Evolutionary conservation across 2,113 vertebrate species (phyloP).

Genomic region (Chascanopsetta lugubris): DNA sequence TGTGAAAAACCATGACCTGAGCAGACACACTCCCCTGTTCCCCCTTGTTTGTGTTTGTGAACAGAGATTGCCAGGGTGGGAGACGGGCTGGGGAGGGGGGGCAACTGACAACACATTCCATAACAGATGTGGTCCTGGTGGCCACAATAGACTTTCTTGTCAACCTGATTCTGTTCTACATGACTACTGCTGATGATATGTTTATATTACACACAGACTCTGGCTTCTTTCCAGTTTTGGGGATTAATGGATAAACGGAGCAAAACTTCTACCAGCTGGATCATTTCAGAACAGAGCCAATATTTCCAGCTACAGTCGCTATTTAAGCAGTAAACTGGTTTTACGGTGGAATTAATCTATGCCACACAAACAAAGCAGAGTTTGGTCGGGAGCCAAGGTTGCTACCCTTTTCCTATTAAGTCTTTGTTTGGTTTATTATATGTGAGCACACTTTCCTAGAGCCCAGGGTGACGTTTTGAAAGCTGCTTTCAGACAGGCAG

Average conservation of each 20-base stretch:
- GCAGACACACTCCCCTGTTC: conserved; percentile 35
- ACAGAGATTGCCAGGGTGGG: not conserved
- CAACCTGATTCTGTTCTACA: conserved; percentile 47
- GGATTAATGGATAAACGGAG: not conserved
- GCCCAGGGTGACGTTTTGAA: too few species aligned
- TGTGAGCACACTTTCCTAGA: not conserved
- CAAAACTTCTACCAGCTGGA: conserved; percentile 1
- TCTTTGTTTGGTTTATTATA: not conserved
- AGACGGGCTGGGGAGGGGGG: not conserved
- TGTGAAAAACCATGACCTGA: conserved; percentile 29
- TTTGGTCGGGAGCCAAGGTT: not conserved
- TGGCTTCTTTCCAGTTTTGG: conserved; percentile 7
- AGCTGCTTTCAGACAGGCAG: too few species aligned
- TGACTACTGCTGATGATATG: conserved; percentile 40
- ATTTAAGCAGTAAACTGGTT: not conserved
- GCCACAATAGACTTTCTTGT: conserved; percentile 14
- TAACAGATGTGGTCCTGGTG: conserved; percentile 30
- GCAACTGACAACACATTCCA: conserved; percentile 44
- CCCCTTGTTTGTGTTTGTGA: conserved; percentile 45
- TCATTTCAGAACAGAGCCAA: not conserved
- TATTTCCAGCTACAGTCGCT: conserved; percentile 4
- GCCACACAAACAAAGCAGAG: not conserved
- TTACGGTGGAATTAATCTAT: not conserved
- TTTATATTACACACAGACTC: conserved; percentile 32
- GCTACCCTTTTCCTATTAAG: not conserved